Evolutionary conservation across 2,113 vertebrate genomes (phyloP).

Genomic region (Pseudonaja textilis): DNA sequence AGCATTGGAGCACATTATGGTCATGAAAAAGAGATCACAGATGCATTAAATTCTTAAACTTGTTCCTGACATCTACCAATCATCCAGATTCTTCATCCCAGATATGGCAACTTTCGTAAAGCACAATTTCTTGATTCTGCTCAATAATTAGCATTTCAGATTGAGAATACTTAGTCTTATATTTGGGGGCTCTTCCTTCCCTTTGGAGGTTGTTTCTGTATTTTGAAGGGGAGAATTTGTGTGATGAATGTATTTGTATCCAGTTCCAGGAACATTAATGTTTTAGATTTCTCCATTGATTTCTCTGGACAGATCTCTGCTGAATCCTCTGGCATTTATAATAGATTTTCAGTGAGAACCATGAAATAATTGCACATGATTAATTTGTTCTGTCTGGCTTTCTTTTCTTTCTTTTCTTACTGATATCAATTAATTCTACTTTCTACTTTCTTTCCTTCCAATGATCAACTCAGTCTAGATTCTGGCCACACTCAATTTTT

Average conservation of each 20-base stretch:
- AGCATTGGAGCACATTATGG: not conserved
- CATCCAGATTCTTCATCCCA: not conserved
- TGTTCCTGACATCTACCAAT: not conserved
- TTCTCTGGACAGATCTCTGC: not conserved
- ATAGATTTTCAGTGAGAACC: not conserved
- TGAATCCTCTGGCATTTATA: not conserved
- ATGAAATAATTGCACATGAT: not conserved
- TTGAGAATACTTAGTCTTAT: not conserved
- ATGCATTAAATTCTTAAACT: not conserved
- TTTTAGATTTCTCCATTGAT: not conserved
- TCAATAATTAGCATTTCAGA: not conserved
- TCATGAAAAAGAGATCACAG: not conserved
- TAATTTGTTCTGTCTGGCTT: not conserved
- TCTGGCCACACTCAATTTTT: not conserved
- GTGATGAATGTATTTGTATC: not conserved
- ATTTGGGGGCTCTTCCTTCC: not conserved
- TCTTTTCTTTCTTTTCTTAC: not conserved
- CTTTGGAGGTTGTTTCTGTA: not conserved
- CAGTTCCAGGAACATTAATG: not conserved
- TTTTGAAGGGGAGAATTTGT: not conserved
- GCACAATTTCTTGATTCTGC: not conserved
- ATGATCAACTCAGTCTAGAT: not conserved
- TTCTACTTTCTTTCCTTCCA: not conserved
- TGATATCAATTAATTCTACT: not conserved
- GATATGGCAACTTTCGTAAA: not conserved